Evolutionary conservation across 2,888 invertebrate genomes (phyloP), one percentile per base, ranked within the genome.

Genomic region (Trypoxylon attenuatum): DNA sequence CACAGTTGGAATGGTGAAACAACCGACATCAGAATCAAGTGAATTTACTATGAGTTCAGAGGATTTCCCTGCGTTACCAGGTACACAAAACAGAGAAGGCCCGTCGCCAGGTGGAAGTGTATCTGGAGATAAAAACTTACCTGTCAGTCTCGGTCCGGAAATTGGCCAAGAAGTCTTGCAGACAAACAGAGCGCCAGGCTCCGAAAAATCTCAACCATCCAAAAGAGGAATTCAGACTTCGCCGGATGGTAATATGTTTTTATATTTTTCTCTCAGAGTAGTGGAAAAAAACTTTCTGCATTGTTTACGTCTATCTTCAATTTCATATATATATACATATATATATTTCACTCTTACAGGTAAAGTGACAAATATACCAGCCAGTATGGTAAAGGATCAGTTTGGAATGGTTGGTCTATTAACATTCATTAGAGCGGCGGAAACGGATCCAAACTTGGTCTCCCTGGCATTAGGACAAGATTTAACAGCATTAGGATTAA

Each of bases 1-100:
- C 33, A 33, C 13, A 94, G 94, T 96, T 88, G 96, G 96, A 87
- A 96, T 96, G 96, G 96, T 96, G 80, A 97, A 97, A 89, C 96
- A 96, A 89, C 96, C 96, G 71, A 94, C 95, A 83, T 92, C 94
- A 50, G 96, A 96, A 88, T 92, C 96, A 84, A 95, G 94, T 75
- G 96, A 97, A 89, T 97, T 97, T 89, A 95, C 96, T 84, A 99
- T 99, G 94, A 98, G 98, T 83, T 96, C 95, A 81, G 99, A 99
- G 90, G 99, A 99, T 89, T 99, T 99, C 89, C 99, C 99, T 80
- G 99, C 99, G 87, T 90, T 99, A 86, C 99, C 99, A 75, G 99
- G 99, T 82, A 96, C 96, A 76, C 94, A 94, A 80, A 91, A 90
- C 80, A 90, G 91, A 78, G 92, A 92, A 78, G 92, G 91, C 58